These are phyloP conservation scores for Hippoglossus hippoglossus DNA, from an alignment of 2,797 vertebrate species.

Conservation along the genomic window DNA sequence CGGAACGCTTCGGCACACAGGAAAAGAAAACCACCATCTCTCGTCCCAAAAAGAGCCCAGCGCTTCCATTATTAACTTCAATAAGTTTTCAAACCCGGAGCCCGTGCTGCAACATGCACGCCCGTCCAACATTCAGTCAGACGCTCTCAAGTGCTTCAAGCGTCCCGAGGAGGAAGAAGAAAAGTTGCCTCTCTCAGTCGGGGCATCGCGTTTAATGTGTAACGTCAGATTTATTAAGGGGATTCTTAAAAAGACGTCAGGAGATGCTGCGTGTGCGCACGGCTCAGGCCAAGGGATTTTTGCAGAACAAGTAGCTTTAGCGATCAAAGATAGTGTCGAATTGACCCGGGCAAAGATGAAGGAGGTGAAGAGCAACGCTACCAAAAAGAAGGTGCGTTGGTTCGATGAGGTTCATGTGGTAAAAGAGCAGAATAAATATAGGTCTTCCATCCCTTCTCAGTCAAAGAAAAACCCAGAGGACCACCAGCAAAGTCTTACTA, in stretches of 20 bases:
- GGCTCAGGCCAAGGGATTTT: constrained; percentile 73
- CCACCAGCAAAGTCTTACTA: constrained; percentile 68
- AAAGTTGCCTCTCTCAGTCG: constrained; percentile 50
- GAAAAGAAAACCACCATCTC: constrained; percentile 46
- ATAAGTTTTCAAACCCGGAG: constrained; percentile 62
- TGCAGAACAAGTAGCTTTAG: constrained; percentile 78
- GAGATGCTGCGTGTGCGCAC: constrained; percentile 58
- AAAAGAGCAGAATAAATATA: constrained; percentile 44
- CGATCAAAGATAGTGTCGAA: constrained; percentile 91
- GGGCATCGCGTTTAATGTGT: constrained; percentile 50
- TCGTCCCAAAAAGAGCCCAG: constrained; percentile 60
- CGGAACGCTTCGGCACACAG: constrained; percentile 50
- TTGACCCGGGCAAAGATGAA: constrained; percentile 83
- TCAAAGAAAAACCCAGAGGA: constrained; percentile 59
- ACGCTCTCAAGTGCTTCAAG: constrained; percentile 30
- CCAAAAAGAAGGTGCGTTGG: constrained; percentile 90
- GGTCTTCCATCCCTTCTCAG: constrained; percentile 28
- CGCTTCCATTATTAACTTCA: constrained; percentile 63
- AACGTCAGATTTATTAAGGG: constrained; percentile 84
- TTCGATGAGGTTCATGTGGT: constrained; percentile 84
- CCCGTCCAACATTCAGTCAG: constrained; percentile 60
- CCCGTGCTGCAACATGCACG: constrained; percentile 50
- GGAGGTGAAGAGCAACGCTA: constrained; percentile 62
- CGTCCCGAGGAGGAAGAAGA: constrained; percentile 58
- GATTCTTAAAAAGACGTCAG: constrained; percentile 89